Percentiles rank a stretch among this genome's conserved stretches.
phyloP scores from a whole-genome alignment of 2,797 vertebrate genomes.

The Eospalax fontanierii region DNA sequence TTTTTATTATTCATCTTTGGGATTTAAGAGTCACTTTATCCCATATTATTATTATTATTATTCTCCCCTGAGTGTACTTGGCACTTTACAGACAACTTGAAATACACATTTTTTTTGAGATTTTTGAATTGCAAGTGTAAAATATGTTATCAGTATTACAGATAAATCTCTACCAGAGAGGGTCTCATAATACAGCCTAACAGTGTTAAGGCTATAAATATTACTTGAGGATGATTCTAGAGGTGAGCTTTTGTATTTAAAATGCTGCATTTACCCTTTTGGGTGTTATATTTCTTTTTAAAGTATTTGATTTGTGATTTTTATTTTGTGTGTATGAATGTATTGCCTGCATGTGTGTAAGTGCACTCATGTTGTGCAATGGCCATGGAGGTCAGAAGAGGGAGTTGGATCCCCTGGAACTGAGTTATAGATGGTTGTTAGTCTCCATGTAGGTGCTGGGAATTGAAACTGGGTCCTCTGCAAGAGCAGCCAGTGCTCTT shows the following conservation, averaged over 20 bases:
- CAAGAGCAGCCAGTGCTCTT: too few relatives aligned
- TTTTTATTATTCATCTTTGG: slow-evolving; percentile 47
- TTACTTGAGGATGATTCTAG: slow-evolving; percentile 45
- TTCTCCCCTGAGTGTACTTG: background rate
- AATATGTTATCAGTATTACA: background rate
- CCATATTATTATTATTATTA: background rate
- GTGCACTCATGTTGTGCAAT: too few relatives aligned
- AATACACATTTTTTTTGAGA: background rate
- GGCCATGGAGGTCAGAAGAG: too few relatives aligned
- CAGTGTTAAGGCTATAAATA: slow-evolving; percentile 25
- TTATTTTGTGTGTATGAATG: too few relatives aligned
- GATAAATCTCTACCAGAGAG: slow-evolving; percentile 23
- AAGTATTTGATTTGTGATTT: too few relatives aligned
- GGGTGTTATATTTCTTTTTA: slow-evolving; percentile 9
- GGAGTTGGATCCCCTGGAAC: too few relatives aligned
- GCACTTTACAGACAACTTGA: background rate
- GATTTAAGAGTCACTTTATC: slow-evolving; percentile 68
- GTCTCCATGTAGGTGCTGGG: too few relatives aligned
- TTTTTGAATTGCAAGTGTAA: slow-evolving; percentile 14
- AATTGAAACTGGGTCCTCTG: too few relatives aligned
- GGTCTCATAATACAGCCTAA: background rate
- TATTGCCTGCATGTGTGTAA: too few relatives aligned
- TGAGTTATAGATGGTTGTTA: too few relatives aligned
- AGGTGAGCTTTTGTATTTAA: slow-evolving; percentile 44
- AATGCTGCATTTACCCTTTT: slow-evolving; percentile 38